These are phyloP conservation scores for Haemorhous mexicanus DNA, from an alignment of 2,113 vertebrate genomes.

Conservation along the genomic window DNA sequence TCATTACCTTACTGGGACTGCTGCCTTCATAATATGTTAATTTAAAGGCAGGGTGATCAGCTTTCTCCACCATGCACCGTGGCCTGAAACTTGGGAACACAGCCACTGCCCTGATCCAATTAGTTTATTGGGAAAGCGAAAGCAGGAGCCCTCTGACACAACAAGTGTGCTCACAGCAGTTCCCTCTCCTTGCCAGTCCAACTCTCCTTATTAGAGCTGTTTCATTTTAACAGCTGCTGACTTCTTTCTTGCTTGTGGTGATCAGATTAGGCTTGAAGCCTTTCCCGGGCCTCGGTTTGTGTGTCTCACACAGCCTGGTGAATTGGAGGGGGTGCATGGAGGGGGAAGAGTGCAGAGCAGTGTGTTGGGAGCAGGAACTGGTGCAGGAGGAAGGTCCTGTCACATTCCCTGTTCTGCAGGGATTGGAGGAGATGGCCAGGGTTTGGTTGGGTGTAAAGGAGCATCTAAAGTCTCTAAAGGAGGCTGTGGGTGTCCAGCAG, in stretches of 20 bases:
- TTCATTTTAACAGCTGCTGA: not conserved
- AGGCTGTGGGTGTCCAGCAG: not conserved
- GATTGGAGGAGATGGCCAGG: not conserved
- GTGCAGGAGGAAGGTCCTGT: not conserved
- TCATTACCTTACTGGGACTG: not conserved
- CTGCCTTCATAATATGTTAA: not conserved
- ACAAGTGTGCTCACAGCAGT: not conserved
- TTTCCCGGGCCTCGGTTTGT: not conserved
- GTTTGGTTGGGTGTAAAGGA: not conserved
- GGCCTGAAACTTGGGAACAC: not conserved
- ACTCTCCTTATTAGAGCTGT: not conserved
- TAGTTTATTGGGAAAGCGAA: not conserved
- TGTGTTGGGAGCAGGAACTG: not conserved
- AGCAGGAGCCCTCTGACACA: not conserved
- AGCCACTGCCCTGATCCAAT: not conserved
- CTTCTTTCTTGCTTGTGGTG: not conserved
- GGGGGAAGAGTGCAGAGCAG: not conserved
- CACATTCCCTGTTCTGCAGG: not conserved
- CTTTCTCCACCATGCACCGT: rapidly evolving
- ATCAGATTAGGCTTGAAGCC: not conserved
- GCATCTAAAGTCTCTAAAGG: not conserved
- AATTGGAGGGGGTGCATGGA: not conserved
- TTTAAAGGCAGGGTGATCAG: not conserved
- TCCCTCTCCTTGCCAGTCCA: not conserved
- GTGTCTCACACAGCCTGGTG: not conserved